Base-by-base conservation (phyloP, 35 echinoderm and acorn worm species). In the Hemicentrotus pulcherrimus region DNA sequence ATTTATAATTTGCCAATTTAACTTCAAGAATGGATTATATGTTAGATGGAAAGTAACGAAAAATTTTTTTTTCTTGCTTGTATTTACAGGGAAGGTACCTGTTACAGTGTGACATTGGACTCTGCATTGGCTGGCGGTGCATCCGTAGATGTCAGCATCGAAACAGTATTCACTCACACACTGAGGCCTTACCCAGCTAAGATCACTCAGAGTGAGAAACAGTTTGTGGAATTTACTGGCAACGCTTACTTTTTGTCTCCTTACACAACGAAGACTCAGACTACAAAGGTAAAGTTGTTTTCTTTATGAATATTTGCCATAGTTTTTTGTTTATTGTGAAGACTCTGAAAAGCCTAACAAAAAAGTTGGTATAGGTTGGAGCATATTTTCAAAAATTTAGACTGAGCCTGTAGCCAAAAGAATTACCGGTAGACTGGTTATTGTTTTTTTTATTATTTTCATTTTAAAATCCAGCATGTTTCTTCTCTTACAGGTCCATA, bases 151-250 rank as follows among this genome's bases (percentile, higher is more conserved):
- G 92, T 99, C 11, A 94, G 87, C 15, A 78, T 97, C 32, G 98
- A 99, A 46, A 55, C 86, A 13, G 95, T 98, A 31, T 99, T 95
- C 70, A 95, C 52, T 91, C 95, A 99, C n/a, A 78, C 94, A 15
- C 96, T 99, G 8, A 95, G 96, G 5, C 95, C 97, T 4, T 99
- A 95, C 47, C 98, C 98, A 86, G 96, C 98, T 48, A 47, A 96
- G 86, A 99, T 97, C 86, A 95, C 95, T 28, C 98, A 99, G 97
- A 97, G 97, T 48, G 97, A 99, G 94, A 97, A 97, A 71, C 98
- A 99, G 91, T 94, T 89, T 12, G 97, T 99, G 47, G 97, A 99
- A 86, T 97, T 97, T 47, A 48, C 47, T 19, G 97, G 96, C 28
- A 97, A 92, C 92, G 97, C 92, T n/a, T 98, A 98, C 85, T 96